Evolutionary conservation across 2,888 invertebrate species (phyloP), one percentile per base, ranked within the genome.

Genomic region (Cheilosia vulpina): DNA sequence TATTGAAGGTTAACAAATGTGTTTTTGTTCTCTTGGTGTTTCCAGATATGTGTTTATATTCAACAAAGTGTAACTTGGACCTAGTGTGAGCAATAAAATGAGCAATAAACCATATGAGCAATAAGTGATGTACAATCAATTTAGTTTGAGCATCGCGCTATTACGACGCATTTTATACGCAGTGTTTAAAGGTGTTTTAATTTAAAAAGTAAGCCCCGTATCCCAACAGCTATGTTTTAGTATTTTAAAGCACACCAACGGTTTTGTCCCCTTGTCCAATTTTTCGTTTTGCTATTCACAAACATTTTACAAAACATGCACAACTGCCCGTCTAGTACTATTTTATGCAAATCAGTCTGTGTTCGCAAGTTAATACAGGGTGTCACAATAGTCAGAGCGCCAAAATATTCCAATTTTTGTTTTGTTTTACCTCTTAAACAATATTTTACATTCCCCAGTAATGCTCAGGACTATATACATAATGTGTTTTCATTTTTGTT

Each of bases 61-160:
- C 38, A 68, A 53, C 47, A 66, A 45, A 68, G 53, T 68, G 47
- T 62, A 55, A 69, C 31, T 55, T 69, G 63, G 45, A 62, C 43
- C 50, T 57, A 63, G 71, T 65, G 68, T 78, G 62, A 57, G 50
- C 62, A 62, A 68, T 62, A 62, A 41, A 19, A 72, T 52, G 55
- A 73, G 78, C 66, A 83, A 72, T 77, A 78, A 24, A 60, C 50
- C 38, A 38, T 38, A 58, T n/a, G 38, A 71, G 60, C 60, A 58
- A 71, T 60, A 71, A 71, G 52, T 66, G 62, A 72, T 77, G 53
- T 78, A 34, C 52, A 71, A 76, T 55, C 38, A 47, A 63, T 19
- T 47, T 53, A 15, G 45, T 19, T 66, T 72, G 21, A 57, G 45
- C 53, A 45, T 72, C 58, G 53, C 55, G 53, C 52, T 65, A 2